phyloP scores from a whole-genome alignment of 2,888 invertebrate genomes.

The Maniola hyperantus region DNA sequence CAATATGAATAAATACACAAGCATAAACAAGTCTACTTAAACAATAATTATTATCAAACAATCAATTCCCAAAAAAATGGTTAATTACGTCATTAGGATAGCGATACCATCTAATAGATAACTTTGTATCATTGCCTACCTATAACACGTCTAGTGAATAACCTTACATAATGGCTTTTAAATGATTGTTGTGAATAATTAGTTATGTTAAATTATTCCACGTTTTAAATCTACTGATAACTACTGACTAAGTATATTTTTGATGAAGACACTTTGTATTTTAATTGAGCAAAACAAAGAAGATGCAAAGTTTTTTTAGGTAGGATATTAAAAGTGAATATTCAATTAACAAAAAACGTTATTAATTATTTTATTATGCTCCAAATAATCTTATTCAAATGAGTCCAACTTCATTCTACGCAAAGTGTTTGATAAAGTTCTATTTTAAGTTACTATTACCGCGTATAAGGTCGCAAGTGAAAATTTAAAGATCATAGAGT shows the following conservation, averaged over 20 bases:
- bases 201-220: constrained; percentile 6
- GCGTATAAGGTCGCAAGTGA: constrained; percentile 51
- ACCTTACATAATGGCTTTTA: neutral
- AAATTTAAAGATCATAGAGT: constrained; percentile 36
- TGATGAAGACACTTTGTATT: constrained; percentile 14
- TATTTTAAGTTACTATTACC: constrained; percentile 58
- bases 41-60: neutral
- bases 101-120: constrained; percentile 12
- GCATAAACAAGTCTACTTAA: neutral
- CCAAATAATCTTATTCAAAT: constrained; percentile 33
- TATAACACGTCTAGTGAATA: too few species aligned
- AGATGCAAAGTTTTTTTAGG: neutral
- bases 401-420: constrained; percentile 44
- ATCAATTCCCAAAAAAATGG: constrained; percentile 2
- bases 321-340: neutral
- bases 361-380: constrained; percentile 16
- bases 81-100: constrained; percentile 12
- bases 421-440: constrained; percentile 68
- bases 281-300: constrained; percentile 16
- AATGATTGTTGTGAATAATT: constrained; percentile 16
- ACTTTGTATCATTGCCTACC: constrained; percentile 2
- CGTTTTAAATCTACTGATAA: too few species aligned
- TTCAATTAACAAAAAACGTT: constrained; percentile 11
- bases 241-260: constrained; percentile 1
- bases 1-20: neutral